Conservation (phyloP, 2,113 vertebrate genomes). For the Solea senegalensis region DNA sequence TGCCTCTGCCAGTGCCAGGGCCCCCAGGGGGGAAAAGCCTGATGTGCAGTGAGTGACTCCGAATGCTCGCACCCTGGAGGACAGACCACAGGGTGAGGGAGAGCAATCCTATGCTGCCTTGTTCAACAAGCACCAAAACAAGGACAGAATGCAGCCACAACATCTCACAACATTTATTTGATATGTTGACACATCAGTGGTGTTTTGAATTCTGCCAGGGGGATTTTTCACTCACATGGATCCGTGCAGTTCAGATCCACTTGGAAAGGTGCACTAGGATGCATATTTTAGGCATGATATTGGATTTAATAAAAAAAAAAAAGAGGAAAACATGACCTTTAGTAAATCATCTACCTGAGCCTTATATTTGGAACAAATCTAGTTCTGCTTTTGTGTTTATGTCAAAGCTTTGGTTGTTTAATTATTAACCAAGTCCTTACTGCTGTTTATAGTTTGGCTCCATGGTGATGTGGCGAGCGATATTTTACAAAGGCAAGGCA, state of each 20-base stretch:
- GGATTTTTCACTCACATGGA: slow-evolving; percentile 51
- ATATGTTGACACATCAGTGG: slow-evolving; percentile 70
- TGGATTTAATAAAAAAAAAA: slow-evolving; percentile 23
- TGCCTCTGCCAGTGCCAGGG: slow-evolving; percentile 74
- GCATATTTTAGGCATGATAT: slow-evolving; percentile 39
- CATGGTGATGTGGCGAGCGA: slow-evolving; percentile 28
- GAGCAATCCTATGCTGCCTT: slow-evolving; percentile 77
- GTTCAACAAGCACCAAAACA: slow-evolving; percentile 78
- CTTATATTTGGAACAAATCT: slow-evolving; percentile 62
- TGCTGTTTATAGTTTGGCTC: slow-evolving; percentile 51
- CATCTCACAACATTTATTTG: slow-evolving; percentile 71
- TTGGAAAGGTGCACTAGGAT: slow-evolving; percentile 23
- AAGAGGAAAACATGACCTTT: slow-evolving; percentile 47
- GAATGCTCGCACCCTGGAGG: slow-evolving; percentile 72
- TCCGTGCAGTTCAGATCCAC: slow-evolving; percentile 53
- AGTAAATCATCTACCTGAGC: slow-evolving; percentile 68
- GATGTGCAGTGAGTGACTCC: slow-evolving; percentile 71
- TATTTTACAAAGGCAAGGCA: slow-evolving; percentile 2
- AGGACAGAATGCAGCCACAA: slow-evolving; percentile 58
- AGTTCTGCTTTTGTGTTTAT: slow-evolving; percentile 53
- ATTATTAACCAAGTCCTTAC: slow-evolving; percentile 74
- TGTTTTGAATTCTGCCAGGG: slow-evolving; percentile 65
- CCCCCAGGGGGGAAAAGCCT: slow-evolving; percentile 59
- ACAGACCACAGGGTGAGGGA: slow-evolving; percentile 72
- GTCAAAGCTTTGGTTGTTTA: slow-evolving; percentile 67